Evolutionary conservation across 1,140 invertebrate genomes (phyloP).

Genomic region (Drosophila kurseongensis): DNA sequence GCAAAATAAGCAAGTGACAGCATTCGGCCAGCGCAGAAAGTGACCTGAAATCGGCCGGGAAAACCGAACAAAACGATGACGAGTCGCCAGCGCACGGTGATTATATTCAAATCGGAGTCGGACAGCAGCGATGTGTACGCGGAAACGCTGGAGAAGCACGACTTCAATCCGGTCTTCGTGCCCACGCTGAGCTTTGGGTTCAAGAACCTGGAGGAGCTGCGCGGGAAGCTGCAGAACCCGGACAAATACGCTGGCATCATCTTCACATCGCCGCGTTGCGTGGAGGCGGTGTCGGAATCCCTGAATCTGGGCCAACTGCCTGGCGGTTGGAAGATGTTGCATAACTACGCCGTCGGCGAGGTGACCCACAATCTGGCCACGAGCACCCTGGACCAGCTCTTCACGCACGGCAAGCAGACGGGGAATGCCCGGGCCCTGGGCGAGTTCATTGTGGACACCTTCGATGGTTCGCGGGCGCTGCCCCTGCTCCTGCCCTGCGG

Average conservation of each 20-base stretch:
- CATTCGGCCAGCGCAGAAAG: not conserved
- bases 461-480: conserved; percentile 70
- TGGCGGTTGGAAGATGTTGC: conserved; percentile 85
- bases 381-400: conserved; percentile 84
- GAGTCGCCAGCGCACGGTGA: conserved; percentile 83
- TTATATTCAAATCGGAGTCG: conserved; percentile 86
- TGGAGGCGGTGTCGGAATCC: conserved; percentile 85
- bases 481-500: conserved; percentile 86
- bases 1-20: not conserved
- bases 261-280: conserved; percentile 86
- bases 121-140: conserved; percentile 86
- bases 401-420: conserved; percentile 85
- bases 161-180: conserved; percentile 85
- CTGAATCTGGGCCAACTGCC: conserved; percentile 84
- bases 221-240: conserved; percentile 78
- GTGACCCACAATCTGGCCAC: conserved; percentile 85
- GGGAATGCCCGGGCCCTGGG: conserved; percentile 86
- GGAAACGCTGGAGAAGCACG: conserved; percentile 83
- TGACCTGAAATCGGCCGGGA: not conserved
- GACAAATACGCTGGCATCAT: conserved; percentile 85
- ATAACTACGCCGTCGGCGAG: conserved; percentile 86
- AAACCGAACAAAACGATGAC: conserved; percentile 38
- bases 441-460: conserved; percentile 85
- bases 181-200: conserved; percentile 86
- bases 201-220: conserved; percentile 84